Base-by-base conservation (phyloP, 1,140 invertebrate genomes). In the Bactericera cockerelli region DNA sequence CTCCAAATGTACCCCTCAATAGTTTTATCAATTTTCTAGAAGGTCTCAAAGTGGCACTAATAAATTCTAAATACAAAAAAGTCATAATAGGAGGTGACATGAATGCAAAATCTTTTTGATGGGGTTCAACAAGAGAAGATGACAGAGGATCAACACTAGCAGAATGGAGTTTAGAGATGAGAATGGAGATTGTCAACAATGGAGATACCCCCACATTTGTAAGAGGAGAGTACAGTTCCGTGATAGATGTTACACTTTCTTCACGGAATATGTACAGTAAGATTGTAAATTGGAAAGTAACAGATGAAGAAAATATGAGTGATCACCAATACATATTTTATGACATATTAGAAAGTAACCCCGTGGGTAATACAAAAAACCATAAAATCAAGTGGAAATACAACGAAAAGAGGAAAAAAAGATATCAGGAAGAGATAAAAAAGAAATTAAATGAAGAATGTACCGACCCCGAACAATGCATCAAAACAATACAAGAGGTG, bases 281-380 rank as follows among this genome's bases (percentile, higher is more conserved):
- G 19, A 21, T 55, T 6, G 3, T 1, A 0, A 26, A 22, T 1
- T 59, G 58, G 58, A 54, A n/a, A 0, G 42, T 21, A 0, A 28
- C 39, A 26, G 42, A 49, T 19, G 42, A 49, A 22, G 42, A 49
- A 49, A 49, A 16, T 22, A 49, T 49, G 42, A 49, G 42, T 16
- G 8, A 49, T 22, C 42, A 49, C 19, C 42, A 49, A n/a, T 49
- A 49, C n/a, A 49, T 49, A 6, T 49, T 49, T n/a, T 49, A 49
- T 16, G 22, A 19, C 8, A 8, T 49, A 22, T 4, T 6, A 49
- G 42, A 49, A 19, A 22, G 19, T 8, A 49, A 49, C 22, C 42
- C 3, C 8, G 42, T 10, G 8, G 19, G 8, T 8, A 49, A n/a
- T n/a, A 49, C 4, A 16, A 22, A 49, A 49, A 49, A 4, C 6